Percentiles rank a stretch among this genome's conserved stretches.
Conservation (phyloP, 2,888 invertebrate species). For the Bembecia ichneumoniformis region DNA sequence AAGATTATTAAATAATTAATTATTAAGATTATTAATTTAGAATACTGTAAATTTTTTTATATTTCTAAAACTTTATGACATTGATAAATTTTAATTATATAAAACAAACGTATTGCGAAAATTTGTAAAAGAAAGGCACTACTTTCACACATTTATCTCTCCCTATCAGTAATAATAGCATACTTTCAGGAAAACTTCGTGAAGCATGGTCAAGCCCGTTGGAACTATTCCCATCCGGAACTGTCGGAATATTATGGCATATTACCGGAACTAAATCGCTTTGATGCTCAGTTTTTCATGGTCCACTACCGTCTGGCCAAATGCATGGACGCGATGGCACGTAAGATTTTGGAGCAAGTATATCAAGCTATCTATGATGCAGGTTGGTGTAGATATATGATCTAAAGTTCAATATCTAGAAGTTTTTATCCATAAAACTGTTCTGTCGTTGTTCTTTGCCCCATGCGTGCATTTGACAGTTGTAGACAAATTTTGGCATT, state of each 20-base stretch:
- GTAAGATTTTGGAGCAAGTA: conserved; percentile 28
- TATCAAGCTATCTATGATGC: conserved; percentile 34
- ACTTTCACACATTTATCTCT: no score
- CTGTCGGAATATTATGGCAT: conserved; percentile 75
- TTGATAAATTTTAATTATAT: no score
- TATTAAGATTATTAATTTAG: no score
- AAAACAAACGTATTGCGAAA: no score
- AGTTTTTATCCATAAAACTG: not conserved
- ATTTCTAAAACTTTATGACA: no score
- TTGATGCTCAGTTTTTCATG: conserved; percentile 77
- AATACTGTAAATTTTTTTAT: no score
- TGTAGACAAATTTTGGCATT: no score
- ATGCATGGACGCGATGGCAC: conserved; percentile 24
- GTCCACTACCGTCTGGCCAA: conserved; percentile 53
- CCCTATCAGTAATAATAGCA: no score
- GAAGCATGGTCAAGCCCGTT: conserved; percentile 45
- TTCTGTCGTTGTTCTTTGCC: not conserved
- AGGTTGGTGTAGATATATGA: conserved; percentile 4
- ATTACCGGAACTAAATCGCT: conserved; percentile 68
- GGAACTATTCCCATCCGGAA: conserved; percentile 73
- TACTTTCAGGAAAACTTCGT: conserved; percentile 77
- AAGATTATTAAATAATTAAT: no score
- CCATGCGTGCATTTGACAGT: no score
- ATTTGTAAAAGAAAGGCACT: no score
- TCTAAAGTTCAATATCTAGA: no score